Conservation (phyloP, 2,888 invertebrate species). For the Mylabris sibirica region DNA sequence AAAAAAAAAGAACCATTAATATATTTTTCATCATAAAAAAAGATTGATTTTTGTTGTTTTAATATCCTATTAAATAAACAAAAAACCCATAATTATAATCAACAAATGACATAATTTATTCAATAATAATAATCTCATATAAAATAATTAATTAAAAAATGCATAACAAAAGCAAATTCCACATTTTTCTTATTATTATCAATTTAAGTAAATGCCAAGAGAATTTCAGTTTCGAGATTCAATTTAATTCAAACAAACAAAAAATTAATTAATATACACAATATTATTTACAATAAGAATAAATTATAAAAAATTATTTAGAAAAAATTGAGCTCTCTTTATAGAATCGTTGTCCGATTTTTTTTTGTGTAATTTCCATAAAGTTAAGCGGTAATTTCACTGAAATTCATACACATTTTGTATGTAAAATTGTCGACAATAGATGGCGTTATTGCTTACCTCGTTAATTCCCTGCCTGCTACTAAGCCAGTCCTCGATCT, state of each 20-base stretch:
- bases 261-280: neutral
- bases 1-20: neutral
- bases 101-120: constrained; percentile 1
- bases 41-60: too few species aligned
- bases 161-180: neutral
- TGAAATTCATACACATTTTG: constrained; percentile 19
- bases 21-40: neutral
- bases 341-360: neutral
- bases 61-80: too few species aligned
- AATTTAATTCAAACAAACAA: neutral
- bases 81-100: neutral
- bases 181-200: neutral
- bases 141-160: neutral
- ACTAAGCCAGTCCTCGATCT: constrained; percentile 83
- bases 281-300: neutral
- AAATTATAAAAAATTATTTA: neutral
- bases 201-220: constrained; percentile 2
- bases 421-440: neutral
- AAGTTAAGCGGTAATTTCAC: constrained; percentile 27
- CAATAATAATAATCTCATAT: neutral
- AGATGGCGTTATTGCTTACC: constrained; percentile 62
- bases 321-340: constrained; percentile 2
- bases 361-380: neutral
- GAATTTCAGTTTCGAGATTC: neutral
- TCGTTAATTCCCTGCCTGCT: constrained; percentile 72